These are phyloP conservation scores for Pedionomus torquatus DNA, from an alignment of 2,113 vertebrate genomes.

Conservation along the genomic window DNA sequence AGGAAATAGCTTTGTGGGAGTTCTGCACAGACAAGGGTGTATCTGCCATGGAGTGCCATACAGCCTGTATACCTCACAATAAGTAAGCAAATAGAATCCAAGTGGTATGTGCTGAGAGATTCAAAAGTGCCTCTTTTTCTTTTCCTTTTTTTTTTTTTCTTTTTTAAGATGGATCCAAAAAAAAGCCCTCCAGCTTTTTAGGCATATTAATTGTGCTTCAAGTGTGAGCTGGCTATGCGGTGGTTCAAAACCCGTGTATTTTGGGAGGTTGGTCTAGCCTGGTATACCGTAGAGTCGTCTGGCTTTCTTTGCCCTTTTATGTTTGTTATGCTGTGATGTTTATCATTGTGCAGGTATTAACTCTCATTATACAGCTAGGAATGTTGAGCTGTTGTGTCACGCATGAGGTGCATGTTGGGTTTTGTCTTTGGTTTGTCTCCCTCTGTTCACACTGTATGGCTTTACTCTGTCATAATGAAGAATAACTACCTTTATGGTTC, in stretches of 20 bases:
- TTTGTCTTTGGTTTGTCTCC: not conserved
- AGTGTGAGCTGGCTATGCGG: not conserved
- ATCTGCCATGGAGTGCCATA: not conserved
- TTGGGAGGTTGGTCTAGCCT: not conserved
- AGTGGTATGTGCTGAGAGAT: not conserved
- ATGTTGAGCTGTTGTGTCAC: not conserved
- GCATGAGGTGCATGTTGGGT: not conserved
- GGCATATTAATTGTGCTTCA: not conserved
- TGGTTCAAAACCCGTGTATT: not conserved
- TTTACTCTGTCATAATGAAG: not conserved
- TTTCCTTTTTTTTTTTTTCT: no score
- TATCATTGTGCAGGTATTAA: not conserved
- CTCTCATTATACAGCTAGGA: not conserved
- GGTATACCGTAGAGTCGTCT: not conserved
- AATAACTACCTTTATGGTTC: not conserved
- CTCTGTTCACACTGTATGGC: not conserved
- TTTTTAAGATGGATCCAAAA: not conserved
- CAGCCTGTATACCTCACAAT: not conserved
- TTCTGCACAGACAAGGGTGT: not conserved
- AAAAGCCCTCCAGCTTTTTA: not conserved
- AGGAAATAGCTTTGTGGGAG: not conserved
- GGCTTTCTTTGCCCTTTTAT: not conserved
- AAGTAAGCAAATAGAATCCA: not conserved
- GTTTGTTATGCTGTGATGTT: not conserved
- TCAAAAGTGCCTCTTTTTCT: not conserved